These are phyloP conservation scores for Tipula lateralis DNA, from an alignment of 2,888 invertebrate species.

Conservation along the genomic window DNA sequence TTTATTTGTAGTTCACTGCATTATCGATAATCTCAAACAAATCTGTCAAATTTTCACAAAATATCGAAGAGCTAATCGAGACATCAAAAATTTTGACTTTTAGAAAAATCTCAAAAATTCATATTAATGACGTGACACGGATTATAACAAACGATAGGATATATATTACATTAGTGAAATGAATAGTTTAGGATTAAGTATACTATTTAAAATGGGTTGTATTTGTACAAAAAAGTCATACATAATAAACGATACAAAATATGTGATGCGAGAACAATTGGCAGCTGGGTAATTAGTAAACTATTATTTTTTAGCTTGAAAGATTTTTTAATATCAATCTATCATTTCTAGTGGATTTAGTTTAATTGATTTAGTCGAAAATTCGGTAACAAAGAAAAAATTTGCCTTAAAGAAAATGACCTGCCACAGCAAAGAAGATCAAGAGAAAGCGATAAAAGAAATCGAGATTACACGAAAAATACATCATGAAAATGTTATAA, in stretches of 20 bases:
- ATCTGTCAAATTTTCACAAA: background rate
- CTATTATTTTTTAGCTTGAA: background rate
- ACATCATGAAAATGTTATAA: constrained; percentile 68
- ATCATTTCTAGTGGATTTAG: constrained; percentile 67
- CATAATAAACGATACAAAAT: constrained; percentile 64
- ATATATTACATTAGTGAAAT: constrained; percentile 46
- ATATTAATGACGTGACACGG: background rate
- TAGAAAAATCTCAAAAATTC: background rate
- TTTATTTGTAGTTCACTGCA: background rate
- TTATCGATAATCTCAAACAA: background rate
- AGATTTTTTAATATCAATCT: background rate
- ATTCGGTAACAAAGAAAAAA: constrained; percentile 57
- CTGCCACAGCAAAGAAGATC: constrained; percentile 75
- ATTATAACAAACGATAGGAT: constrained; percentile 29
- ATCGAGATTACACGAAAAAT: constrained; percentile 67
- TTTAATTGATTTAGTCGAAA: constrained; percentile 70
- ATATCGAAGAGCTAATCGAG: background rate
- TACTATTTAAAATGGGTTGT: constrained; percentile 69
- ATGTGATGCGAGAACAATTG: constrained; percentile 62
- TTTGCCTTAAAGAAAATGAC: constrained; percentile 75
- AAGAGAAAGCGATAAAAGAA: constrained; percentile 65
- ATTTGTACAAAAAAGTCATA: constrained; percentile 69
- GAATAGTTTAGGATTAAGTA: constrained; percentile 65
- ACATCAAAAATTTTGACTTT: background rate
- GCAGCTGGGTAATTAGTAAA: constrained; percentile 61